Evolutionary conservation across 2,113 vertebrate genomes (phyloP), one percentile per base, ranked within the genome.

Genomic region (Acinonyx jubatus): DNA sequence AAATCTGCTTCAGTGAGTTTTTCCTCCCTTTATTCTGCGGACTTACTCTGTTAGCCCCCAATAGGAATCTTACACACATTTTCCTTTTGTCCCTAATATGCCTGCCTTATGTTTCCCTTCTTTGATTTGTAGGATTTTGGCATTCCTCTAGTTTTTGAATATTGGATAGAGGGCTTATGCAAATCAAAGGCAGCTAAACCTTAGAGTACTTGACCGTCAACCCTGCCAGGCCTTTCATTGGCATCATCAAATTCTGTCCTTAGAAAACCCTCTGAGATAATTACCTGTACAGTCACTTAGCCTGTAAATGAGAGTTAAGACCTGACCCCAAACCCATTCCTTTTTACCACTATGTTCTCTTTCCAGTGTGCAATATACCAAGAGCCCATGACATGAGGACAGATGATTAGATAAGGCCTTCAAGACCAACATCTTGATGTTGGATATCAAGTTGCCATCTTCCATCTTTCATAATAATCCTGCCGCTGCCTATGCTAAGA

Each of bases 81-180:
- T 95, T 50, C 57, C 21, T 79, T 84, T 13, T 36, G 15, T 74
- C 52, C n/a, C 74, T 81, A 84, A 71, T 85, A 50, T 45, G 73
- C 19, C 21, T 69, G 82, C 23, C 52, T 92, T 87, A n/a, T 23
- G 57, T 31, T 88, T 66, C 23, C 31, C 38, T 94, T 88, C 13
- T 63, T 78, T 88, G 69, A 79, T 48, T 91, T 83, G 31, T 68
- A 95, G 13, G 69, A 63, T 84, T 94, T 41, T 96, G 65, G n/a
- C 33, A 95, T 57, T 95, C 33, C 57, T 94, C 16, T 84, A 33
- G 4, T 71, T 73, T 94, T 73, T 93, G 45, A 86, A 76, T 38
- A 33, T 23, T 38, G 16, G 31, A 73, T 16, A 86, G 38, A 88
- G 14, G 18, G 16, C 15, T 61, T 89, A 57, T 52, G 45, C 38